phyloP scores from a whole-genome alignment of 2,888 invertebrate genomes.

The Anodontia alba region DNA sequence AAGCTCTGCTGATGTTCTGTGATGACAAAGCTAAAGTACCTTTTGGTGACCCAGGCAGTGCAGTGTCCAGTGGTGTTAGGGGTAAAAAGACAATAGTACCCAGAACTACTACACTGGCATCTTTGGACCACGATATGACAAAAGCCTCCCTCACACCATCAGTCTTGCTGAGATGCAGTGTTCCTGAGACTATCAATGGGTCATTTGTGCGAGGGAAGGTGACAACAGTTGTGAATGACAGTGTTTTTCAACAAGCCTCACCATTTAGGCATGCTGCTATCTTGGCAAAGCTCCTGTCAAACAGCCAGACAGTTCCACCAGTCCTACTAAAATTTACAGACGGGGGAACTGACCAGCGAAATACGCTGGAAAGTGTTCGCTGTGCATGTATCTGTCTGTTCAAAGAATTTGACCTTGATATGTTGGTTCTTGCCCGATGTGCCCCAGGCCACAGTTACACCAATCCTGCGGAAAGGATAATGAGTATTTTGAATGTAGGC shows the following conservation, averaged over 20 bases:
- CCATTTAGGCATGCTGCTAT: constrained; percentile 48
- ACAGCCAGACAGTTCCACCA: background rate
- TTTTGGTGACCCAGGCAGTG: background rate
- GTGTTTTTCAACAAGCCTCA: constrained; percentile 43
- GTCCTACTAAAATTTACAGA: constrained; percentile 47
- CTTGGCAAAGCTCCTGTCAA: background rate
- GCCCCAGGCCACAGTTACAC: too few species aligned
- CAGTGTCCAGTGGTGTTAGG: background rate
- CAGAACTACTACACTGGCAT: constrained; percentile 3
- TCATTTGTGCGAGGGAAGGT: constrained; percentile 56
- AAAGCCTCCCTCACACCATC: constrained; percentile 42
- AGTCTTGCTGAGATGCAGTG: constrained; percentile 36
- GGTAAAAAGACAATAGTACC: background rate
- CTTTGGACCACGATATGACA: constrained; percentile 58
- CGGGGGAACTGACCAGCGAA: constrained; percentile 23
- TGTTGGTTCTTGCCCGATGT: too few species aligned
- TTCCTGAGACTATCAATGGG: constrained; percentile 26
- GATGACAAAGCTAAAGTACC: constrained; percentile 26
- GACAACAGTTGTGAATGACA: constrained; percentile 43
- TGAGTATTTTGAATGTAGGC: constrained; percentile 48
- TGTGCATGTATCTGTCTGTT: constrained; percentile 53
- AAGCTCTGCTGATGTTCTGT: constrained; percentile 13
- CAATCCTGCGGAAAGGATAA: constrained; percentile 55
- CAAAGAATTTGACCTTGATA: constrained; percentile 48
- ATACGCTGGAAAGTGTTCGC: constrained; percentile 42